phyloP scores from a whole-genome alignment of 2,888 invertebrate genomes.

The Parnassius smintheus region DNA sequence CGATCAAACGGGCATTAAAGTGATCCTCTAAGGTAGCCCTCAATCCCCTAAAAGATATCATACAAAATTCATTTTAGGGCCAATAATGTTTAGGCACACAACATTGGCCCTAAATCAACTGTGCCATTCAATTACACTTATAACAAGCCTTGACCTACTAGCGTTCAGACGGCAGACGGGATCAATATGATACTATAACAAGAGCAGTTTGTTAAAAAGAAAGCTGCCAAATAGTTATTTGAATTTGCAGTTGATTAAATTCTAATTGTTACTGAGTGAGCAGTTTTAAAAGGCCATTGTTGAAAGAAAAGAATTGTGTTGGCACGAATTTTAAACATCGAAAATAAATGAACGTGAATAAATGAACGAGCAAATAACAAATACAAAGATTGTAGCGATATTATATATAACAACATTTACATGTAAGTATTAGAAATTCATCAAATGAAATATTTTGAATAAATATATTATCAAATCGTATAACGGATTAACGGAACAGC shows the following conservation, averaged over 20 bases:
- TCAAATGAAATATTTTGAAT: no score
- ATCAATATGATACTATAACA: constrained; percentile 14
- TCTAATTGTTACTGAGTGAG: constrained; percentile 2
- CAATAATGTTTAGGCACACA: constrained; percentile 1
- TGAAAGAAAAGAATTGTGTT: background rate
- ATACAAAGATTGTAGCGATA: no score
- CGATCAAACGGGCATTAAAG: no score
- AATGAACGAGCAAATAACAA: no score
- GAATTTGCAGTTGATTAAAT: background rate
- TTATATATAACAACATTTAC: no score
- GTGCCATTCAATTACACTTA: constrained; percentile 12
- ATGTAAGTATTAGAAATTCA: no score
- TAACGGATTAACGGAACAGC: no score
- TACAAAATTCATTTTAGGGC: no score
- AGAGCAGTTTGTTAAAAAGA: constrained; percentile 15
- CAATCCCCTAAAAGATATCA: no score
- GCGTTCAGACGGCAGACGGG: background rate
- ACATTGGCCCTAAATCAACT: constrained; percentile 15
- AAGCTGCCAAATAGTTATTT: constrained; percentile 18
- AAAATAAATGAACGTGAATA: no score
- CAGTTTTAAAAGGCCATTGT: constrained; percentile 16
- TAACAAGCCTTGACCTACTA: constrained; percentile 15
- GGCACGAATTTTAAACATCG: background rate
- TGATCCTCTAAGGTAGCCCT: no score
- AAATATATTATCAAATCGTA: no score